A percentile compares a stretch with the other conserved stretches of the same genome.
These are phyloP conservation scores for Heliornis fulica DNA, from an alignment of 2,113 vertebrate genomes.

Conservation along the genomic window DNA sequence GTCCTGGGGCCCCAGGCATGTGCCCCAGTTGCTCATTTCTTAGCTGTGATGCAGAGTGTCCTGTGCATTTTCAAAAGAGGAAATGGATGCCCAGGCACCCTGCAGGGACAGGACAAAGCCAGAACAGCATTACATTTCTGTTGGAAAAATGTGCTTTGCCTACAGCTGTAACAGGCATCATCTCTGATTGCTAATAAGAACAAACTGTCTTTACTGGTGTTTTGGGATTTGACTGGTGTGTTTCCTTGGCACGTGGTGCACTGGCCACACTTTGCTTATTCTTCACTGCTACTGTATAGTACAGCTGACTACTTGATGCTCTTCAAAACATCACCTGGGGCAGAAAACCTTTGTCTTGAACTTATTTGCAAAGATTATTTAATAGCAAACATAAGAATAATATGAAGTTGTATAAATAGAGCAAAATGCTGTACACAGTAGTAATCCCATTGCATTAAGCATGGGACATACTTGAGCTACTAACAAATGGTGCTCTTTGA, in stretches of 20 bases:
- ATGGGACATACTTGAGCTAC: not conserved
- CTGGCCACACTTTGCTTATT: not conserved
- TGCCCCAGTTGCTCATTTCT: not conserved
- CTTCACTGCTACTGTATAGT: not conserved
- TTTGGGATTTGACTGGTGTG: not conserved
- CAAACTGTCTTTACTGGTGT: not conserved
- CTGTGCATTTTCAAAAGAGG: not conserved
- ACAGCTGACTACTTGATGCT: not conserved
- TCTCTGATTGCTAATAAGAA: not conserved
- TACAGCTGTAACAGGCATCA: not conserved
- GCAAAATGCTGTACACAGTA: not conserved
- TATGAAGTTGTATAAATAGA: not conserved
- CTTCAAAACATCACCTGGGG: not conserved
- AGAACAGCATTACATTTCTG: constrained; percentile 2
- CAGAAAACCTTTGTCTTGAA: not conserved
- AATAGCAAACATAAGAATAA: not conserved
- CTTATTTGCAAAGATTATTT: not conserved
- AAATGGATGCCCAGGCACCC: constrained; percentile 28
- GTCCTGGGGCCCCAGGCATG: not conserved
- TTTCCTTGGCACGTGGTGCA: not conserved
- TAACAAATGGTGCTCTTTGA: not conserved
- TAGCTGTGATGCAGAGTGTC: not conserved
- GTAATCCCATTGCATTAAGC: not conserved
- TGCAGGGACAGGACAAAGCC: not conserved
- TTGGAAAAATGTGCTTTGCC: not conserved